Evolutionary conservation across 2,797 vertebrate species (phyloP), one percentile per base, ranked within the genome.

Genomic region (Synanceia verrucosa): DNA sequence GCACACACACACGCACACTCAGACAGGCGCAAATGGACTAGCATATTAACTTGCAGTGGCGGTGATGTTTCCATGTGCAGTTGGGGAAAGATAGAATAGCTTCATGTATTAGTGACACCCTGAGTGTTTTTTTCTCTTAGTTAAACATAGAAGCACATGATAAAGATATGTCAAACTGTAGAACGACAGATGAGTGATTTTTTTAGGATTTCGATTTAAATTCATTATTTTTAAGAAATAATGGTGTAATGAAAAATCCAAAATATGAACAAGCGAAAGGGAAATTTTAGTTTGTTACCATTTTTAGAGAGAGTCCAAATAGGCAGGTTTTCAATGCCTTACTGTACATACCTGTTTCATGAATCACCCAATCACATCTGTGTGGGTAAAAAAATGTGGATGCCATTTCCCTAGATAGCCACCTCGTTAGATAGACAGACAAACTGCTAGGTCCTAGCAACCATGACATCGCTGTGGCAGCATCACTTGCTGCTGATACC

Each of bases 71-170:
- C 59, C 69, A 37, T 50, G 52, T 33, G 61, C 57, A 43, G 43
- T 1, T 8, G 11, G 44, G 55, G 26, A 52, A 37, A 64, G 52
- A 80, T 37, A 23, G 36, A 71, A 59, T 29, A 43, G 47, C 41
- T 63, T 64, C 47, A 71, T 67, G 53, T 58, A 57, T 58, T 51
- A 50, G 33, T 62, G 60, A 60, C 47, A 63, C 16, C 43, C 61
- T 29, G 47, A 58, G 51, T 26, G 10, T 21, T 41, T 65, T 65
- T 41, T 41, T 18, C n/a, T n/a, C n/a, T n/a, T 41, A 52, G 16
- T 60, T 51, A 57, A 60, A 67, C 28, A 70, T 13, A 52, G 33
- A 11, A n/a, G 51, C 43, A 63, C 65, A 48, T 41, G 39, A 23
- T 44, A 39, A 23, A 65, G 43, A 50, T 34, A 29, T 44, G 2